phyloP scores from a whole-genome alignment of 1,140 invertebrate genomes.

The Anastatus disparis region DNA sequence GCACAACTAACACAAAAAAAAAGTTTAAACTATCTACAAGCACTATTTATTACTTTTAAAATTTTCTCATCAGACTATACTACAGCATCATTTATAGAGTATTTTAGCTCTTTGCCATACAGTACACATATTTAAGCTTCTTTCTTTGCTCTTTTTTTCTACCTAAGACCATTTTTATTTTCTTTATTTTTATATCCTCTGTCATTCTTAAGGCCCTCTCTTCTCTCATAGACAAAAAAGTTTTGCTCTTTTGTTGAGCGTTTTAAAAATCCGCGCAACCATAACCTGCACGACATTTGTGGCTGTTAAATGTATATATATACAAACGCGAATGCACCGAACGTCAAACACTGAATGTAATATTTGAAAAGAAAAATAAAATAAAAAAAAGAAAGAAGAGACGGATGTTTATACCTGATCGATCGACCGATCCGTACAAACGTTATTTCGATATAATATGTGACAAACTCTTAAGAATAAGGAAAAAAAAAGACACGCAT shows the following conservation, averaged over 20 bases:
- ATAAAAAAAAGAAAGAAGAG: conserved; percentile 11
- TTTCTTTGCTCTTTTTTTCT: conserved; percentile 26
- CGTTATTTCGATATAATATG: neutral
- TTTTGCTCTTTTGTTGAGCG: conserved; percentile 36
- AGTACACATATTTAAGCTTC: conserved; percentile 32
- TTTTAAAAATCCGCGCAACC: conserved; percentile 41
- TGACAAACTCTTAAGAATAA: conserved; percentile 6
- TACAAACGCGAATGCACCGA: neutral
- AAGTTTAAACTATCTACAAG: no score
- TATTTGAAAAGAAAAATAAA: neutral
- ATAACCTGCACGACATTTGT: conserved; percentile 33
- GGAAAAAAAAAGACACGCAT: conserved; percentile 1
- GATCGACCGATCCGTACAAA: conserved; percentile 25
- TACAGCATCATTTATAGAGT: no score
- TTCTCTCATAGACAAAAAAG: conserved; percentile 37
- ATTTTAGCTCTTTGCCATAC: no score
- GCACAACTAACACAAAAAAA: no score
- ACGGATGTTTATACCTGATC: conserved; percentile 21
- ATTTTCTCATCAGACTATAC: no score
- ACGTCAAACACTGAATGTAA: no score
- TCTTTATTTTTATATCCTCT: conserved; percentile 18
- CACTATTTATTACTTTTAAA: no score
- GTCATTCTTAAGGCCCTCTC: no score
- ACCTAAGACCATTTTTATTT: conserved; percentile 14
- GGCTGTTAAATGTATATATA: conserved; percentile 15